phyloP scores from a whole-genome alignment of 2,888 invertebrate genomes.

The Dusona sp. region DNA sequence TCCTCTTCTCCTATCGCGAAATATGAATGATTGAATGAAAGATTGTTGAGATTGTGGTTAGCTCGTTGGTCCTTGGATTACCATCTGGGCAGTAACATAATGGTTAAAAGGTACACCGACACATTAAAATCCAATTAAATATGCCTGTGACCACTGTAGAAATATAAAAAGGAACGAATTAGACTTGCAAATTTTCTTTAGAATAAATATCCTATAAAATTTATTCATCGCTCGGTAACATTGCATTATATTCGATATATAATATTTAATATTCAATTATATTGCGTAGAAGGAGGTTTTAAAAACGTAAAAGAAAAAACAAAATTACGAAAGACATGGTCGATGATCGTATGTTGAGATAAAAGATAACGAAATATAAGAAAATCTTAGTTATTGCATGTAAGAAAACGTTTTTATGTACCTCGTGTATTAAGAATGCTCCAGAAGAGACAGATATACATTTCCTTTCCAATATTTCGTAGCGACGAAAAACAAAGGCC shows the following conservation, averaged over 20 bases:
- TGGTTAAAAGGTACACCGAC: not conserved
- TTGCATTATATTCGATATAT: conserved; percentile 68
- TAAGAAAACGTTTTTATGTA: conserved; percentile 47
- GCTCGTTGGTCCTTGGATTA: not conserved
- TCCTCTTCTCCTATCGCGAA: not conserved
- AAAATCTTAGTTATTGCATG: conserved; percentile 39
- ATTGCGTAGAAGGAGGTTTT: conserved; percentile 51
- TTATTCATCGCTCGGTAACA: conserved; percentile 78
- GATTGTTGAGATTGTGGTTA: not conserved
- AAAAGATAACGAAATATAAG: not conserved
- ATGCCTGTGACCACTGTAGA: conserved; percentile 38
- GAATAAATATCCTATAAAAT: conserved; percentile 77
- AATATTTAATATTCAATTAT: conserved; percentile 66
- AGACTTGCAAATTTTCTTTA: conserved; percentile 46
- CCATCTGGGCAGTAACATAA: not conserved
- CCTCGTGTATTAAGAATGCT: conserved; percentile 48
- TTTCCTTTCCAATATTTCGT: conserved; percentile 19
- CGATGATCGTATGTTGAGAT: conserved; percentile 56
- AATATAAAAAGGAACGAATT: conserved; percentile 30
- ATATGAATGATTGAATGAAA: not conserved
- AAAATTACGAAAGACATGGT: conserved; percentile 61
- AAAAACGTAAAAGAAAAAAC: conserved; percentile 48
- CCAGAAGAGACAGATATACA: conserved; percentile 2
- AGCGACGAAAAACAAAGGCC: conserved; percentile 17
- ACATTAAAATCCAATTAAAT: not conserved